A percentile compares a stretch with the other conserved stretches of the same genome.
Conservation (phyloP, 2,888 invertebrate species). For the Leptinotarsa juncta region DNA sequence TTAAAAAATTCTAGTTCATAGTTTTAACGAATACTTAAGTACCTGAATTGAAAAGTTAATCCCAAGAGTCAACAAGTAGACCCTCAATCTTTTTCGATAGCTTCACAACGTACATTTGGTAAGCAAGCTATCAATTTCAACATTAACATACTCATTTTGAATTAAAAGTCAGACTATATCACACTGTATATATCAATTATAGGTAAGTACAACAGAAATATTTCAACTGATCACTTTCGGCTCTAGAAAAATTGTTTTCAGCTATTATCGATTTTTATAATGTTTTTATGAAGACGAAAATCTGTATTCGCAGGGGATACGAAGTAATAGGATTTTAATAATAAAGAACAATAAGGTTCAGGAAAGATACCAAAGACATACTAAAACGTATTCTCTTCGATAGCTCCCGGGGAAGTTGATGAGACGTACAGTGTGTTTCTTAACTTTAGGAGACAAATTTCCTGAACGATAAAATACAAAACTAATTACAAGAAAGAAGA, state of each 20-base stretch:
- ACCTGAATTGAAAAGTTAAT: too few relatives aligned
- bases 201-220: neutral
- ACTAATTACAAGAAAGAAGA: too few relatives aligned
- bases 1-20: too few relatives aligned
- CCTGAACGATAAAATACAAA: neutral
- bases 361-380: slow-evolving; percentile 10
- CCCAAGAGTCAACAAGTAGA: too few relatives aligned
- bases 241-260: slow-evolving; percentile 2
- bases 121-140: too few relatives aligned
- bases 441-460: neutral
- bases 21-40: too few relatives aligned
- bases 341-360: slow-evolving; percentile 9
- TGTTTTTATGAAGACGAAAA: slow-evolving; percentile 16
- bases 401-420: neutral
- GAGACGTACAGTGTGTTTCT: neutral
- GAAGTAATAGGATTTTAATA: slow-evolving; percentile 20
- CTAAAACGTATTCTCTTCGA: neutral
- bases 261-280: slow-evolving; percentile 6
- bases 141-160: too few relatives aligned
- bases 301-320: slow-evolving; percentile 1
- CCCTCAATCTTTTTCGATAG: too few relatives aligned
- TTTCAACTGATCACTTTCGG: slow-evolving; percentile 3
- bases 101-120: too few relatives aligned
- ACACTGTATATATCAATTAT: neutral
- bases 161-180: neutral